Conservation (phyloP, 2,797 vertebrate genomes). For the Siniperca scherzeri region DNA sequence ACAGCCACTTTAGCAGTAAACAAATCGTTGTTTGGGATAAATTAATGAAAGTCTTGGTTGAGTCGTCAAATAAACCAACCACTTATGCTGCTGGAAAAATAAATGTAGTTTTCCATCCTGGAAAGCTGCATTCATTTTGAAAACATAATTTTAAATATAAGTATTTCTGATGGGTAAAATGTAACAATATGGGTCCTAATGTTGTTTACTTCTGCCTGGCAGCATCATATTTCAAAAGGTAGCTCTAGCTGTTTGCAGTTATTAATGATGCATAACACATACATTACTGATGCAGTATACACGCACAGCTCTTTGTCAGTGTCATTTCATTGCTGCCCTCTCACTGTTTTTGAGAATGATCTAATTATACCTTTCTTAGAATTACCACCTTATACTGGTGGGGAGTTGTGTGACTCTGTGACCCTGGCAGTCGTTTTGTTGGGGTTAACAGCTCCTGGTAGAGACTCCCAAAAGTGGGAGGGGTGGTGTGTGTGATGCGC, state of each 20-base stretch:
- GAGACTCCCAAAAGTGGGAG: neutral
- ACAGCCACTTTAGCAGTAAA: slow-evolving; percentile 60
- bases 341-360: slow-evolving; percentile 18
- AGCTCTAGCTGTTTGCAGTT: slow-evolving; percentile 21
- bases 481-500: neutral
- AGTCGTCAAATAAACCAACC: slow-evolving; percentile 34
- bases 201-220: slow-evolving; percentile 21
- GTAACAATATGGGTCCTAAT: slow-evolving; percentile 14
- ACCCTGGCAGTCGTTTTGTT: neutral
- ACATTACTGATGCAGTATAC: slow-evolving; percentile 12
- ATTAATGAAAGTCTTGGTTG: slow-evolving; percentile 67
- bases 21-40: slow-evolving; percentile 58
- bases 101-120: slow-evolving; percentile 12
- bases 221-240: slow-evolving; percentile 27
- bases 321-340: slow-evolving; percentile 25
- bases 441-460: slow-evolving; percentile 2
- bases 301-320: slow-evolving; percentile 18
- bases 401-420: neutral
- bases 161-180: slow-evolving; percentile 36
- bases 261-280: slow-evolving; percentile 26
- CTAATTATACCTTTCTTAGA: neutral
- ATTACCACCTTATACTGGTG: neutral
- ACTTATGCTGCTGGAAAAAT: slow-evolving; percentile 32
- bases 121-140: slow-evolving; percentile 30
- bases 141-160: slow-evolving; percentile 35